These are phyloP conservation scores for Anser cygnoides DNA, from an alignment of 2,113 vertebrate species.

Conservation along the genomic window DNA sequence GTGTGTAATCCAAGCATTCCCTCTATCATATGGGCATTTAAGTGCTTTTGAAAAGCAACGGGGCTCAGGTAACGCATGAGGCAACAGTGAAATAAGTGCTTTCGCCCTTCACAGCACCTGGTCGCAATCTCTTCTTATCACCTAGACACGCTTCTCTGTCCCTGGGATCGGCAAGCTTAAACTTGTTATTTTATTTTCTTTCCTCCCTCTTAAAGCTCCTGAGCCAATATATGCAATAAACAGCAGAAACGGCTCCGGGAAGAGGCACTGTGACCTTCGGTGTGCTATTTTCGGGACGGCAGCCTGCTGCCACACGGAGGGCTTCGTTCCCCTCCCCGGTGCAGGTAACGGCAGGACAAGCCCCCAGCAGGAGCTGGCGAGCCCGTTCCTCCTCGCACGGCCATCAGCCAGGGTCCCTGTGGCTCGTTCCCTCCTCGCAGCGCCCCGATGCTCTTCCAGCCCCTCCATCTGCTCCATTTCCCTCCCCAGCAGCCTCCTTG, in stretches of 20 bases:
- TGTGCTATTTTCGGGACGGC: neutral
- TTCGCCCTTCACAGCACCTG: constrained; percentile 72
- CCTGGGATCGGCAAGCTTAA: constrained; percentile 5
- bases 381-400: neutral
- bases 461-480: constrained; percentile 44
- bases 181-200: neutral
- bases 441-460: neutral
- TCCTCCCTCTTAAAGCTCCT: neutral
- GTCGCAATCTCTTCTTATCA: constrained; percentile 66
- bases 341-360: neutral
- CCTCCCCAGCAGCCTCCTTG: neutral
- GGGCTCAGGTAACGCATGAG: constrained; percentile 67
- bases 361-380: neutral
- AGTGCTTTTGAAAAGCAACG: constrained; percentile 69
- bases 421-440: neutral
- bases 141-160: constrained; percentile 51
- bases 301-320: neutral
- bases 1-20: constrained; percentile 56
- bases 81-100: constrained; percentile 66
- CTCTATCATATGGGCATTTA: constrained; percentile 65
- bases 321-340: neutral
- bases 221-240: neutral
- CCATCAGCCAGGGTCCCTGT: accelerated
- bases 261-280: neutral
- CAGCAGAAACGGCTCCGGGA: neutral